Conservation (phyloP, 2,888 invertebrate genomes). For the Omphaloscelis lunosa region DNA sequence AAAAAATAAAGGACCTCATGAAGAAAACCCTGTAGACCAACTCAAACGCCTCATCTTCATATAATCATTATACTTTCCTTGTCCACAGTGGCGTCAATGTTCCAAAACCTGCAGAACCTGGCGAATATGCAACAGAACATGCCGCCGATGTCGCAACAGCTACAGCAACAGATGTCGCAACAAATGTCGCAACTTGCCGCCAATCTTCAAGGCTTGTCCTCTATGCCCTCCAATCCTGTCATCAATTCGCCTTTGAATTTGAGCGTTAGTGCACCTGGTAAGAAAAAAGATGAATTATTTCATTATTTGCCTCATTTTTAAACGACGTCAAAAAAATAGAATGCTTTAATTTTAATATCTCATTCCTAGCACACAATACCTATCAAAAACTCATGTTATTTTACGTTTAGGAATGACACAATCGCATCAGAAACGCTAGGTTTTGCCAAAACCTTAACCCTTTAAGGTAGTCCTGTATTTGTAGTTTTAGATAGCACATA, state of each 20-base stretch:
- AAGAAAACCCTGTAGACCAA: background rate
- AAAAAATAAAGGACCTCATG: background rate
- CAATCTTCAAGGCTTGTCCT: conserved; percentile 95
- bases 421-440: background rate
- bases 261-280: conserved; percentile 93
- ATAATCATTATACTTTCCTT: conserved; percentile 50
- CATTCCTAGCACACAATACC: background rate
- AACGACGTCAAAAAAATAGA: too few relatives aligned
- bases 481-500: background rate
- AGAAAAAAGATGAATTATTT: conserved; percentile 35
- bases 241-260: conserved; percentile 96
- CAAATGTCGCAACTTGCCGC: conserved; percentile 90
- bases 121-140: conserved; percentile 90
- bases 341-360: too few relatives aligned
- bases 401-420: background rate
- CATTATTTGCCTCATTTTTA: background rate
- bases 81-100: conserved; percentile 93
- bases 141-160: conserved; percentile 87
- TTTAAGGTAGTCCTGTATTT: background rate
- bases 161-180: conserved; percentile 91
- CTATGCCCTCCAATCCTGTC: conserved; percentile 93
- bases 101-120: conserved; percentile 90
- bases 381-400: background rate
- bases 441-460: background rate
- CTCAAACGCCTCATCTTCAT: background rate